phyloP scores from a whole-genome alignment of 2,888 invertebrate genomes.

The Torymus auratus region DNA sequence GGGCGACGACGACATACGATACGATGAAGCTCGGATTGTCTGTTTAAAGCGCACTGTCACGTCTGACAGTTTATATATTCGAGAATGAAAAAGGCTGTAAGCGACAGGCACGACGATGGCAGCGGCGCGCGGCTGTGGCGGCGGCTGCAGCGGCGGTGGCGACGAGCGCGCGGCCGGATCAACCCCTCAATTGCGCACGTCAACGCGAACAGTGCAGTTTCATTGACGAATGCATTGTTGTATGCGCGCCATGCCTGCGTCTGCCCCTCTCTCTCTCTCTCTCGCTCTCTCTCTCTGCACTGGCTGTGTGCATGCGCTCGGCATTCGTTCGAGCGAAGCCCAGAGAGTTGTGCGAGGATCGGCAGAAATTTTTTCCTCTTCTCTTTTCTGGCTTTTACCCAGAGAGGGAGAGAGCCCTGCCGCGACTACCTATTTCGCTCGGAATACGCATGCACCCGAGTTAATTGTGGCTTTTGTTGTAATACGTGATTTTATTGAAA shows the following conservation, averaged over 20 bases:
- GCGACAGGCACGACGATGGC: slow-evolving; percentile 41
- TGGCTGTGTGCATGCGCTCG: not conserved
- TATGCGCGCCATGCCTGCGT: not conserved
- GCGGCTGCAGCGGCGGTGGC: not conserved
- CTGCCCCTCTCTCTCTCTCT: too few species aligned
- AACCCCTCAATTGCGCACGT: slow-evolving; percentile 58
- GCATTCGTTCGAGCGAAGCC: slow-evolving; percentile 7
- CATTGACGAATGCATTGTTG: slow-evolving; percentile 56
- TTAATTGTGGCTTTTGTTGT: slow-evolving; percentile 2
- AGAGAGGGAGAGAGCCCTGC: not conserved
- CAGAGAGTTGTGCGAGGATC: slow-evolving; percentile 40
- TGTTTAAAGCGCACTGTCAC: slow-evolving; percentile 56
- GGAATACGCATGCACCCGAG: not conserved
- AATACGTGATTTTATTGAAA: not conserved
- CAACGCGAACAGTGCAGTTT: slow-evolving; percentile 56
- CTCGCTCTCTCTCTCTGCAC: not conserved
- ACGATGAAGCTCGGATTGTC: slow-evolving; percentile 40
- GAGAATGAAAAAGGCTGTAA: slow-evolving; percentile 55
- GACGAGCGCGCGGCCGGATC: slow-evolving; percentile 28
- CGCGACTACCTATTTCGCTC: slow-evolving; percentile 37
- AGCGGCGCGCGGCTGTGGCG: not conserved
- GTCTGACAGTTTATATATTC: slow-evolving; percentile 57
- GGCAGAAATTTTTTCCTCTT: slow-evolving; percentile 35
- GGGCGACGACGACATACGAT: slow-evolving; percentile 34
- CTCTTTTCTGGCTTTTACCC: not conserved